A percentile compares a stretch with the other conserved stretches of the same genome.
Evolutionary conservation across 2,113 vertebrate genomes (phyloP).

Genomic region (Hippocampus comes): DNA sequence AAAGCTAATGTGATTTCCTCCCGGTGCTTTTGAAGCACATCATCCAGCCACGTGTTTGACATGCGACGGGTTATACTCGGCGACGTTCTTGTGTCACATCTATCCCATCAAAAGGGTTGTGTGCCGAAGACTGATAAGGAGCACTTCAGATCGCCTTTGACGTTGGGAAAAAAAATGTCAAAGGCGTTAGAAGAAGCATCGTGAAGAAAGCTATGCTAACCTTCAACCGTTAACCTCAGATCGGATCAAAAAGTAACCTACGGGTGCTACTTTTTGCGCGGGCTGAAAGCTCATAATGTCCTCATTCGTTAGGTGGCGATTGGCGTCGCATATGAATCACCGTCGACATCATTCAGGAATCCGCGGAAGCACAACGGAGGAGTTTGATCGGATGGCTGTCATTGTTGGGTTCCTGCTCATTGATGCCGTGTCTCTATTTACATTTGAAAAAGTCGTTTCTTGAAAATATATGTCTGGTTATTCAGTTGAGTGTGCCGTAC

Average conservation of each 20-base stretch:
- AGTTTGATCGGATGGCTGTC: neutral
- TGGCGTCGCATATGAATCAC: neutral
- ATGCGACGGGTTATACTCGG: constrained; percentile 10
- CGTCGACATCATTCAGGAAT: neutral
- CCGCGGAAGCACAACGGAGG: neutral
- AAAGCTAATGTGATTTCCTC: constrained; percentile 38
- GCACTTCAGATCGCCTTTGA: constrained; percentile 34
- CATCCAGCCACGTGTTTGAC: constrained; percentile 32
- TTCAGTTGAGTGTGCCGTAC: too few relatives aligned
- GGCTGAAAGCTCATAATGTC: neutral
- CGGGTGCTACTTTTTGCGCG: neutral
- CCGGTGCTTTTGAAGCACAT: constrained; percentile 42
- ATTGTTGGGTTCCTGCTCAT: neutral
- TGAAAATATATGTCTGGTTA: too few relatives aligned
- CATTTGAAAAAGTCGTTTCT: neutral
- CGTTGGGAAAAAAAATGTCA: constrained; percentile 32
- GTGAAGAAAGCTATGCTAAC: constrained; percentile 15
- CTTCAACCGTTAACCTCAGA: constrained; percentile 8
- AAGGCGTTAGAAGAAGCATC: constrained; percentile 14
- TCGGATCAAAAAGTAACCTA: neutral
- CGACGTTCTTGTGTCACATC: constrained; percentile 33
- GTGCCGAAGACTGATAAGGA: constrained; percentile 33
- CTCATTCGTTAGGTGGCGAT: neutral
- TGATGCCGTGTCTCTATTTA: neutral
- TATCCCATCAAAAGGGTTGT: constrained; percentile 29